A percentile compares a stretch with the other conserved stretches of the same genome.
phyloP scores from a whole-genome alignment of 2,113 vertebrate species.

The Strix aluco region DNA sequence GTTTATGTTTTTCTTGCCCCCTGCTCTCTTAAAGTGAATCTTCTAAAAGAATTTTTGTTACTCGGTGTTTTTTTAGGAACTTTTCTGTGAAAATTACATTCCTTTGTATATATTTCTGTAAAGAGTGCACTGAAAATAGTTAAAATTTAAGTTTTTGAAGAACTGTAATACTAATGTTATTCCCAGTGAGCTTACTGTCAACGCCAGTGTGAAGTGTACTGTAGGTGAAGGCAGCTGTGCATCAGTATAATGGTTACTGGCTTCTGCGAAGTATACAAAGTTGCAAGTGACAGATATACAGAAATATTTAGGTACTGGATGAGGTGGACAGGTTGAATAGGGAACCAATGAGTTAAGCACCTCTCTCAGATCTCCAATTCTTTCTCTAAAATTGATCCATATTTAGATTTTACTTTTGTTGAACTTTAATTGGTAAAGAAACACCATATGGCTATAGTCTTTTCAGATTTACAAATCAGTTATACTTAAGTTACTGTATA shows the following conservation, averaged over 20 bases:
- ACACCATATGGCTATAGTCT: background rate
- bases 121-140: background rate
- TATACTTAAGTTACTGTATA: background rate
- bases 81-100: background rate
- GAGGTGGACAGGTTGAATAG: background rate
- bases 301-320: background rate
- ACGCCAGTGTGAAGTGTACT: background rate
- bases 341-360: background rate
- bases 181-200: accelerated
- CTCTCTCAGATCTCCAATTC: background rate
- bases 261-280: background rate
- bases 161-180: background rate
- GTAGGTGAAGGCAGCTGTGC: background rate
- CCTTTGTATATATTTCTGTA: background rate
- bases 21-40: background rate
- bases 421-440: background rate
- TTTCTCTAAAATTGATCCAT: background rate
- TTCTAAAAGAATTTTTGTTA: background rate
- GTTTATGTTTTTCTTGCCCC: background rate
- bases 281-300: background rate
- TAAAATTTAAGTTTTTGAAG: background rate
- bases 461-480: background rate
- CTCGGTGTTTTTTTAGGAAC: background rate
- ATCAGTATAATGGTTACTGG: background rate
- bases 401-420: background rate